Percentiles rank a stretch among this genome's conserved stretches.
These are phyloP conservation scores for Capromys pilorides DNA, from an alignment of 2,797 vertebrate genomes.

Conservation along the genomic window DNA sequence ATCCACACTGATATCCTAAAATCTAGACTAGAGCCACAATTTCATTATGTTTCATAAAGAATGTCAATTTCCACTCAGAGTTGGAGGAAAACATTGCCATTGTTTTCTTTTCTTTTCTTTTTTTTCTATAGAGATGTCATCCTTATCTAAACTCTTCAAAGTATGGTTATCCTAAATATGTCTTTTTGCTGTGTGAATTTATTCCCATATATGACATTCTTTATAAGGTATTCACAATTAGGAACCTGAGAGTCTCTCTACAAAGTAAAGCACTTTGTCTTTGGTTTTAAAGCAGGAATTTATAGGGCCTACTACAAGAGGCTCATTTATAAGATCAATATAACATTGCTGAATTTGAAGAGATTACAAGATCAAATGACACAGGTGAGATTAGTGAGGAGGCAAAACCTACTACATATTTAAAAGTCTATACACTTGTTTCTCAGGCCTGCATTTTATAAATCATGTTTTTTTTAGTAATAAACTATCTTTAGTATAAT, in stretches of 20 bases:
- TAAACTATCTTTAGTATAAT: slow-evolving; percentile 39
- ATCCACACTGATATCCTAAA: not conserved
- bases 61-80: not conserved
- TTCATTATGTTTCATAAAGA: not conserved
- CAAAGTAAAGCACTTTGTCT: not conserved
- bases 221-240: not conserved
- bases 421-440: slow-evolving; percentile 37
- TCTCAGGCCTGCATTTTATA: not conserved
- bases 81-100: not conserved
- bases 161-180: not conserved
- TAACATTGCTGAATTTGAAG: slow-evolving; percentile 27
- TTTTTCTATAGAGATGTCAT: not conserved
- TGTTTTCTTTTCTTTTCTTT: not conserved
- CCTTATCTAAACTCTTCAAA: not conserved
- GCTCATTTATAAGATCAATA: slow-evolving; percentile 27
- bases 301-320: not conserved
- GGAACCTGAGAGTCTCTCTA: not conserved
- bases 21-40: not conserved
- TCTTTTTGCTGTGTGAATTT: slow-evolving; percentile 40
- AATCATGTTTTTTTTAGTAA: slow-evolving; percentile 9
- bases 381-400: not conserved
- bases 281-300: not conserved
- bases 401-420: not conserved
- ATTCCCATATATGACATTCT: slow-evolving; percentile 12
- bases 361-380: slow-evolving; percentile 18